Evolutionary conservation across 2,888 invertebrate genomes (phyloP).

Genomic region (Andrena camellia): DNA sequence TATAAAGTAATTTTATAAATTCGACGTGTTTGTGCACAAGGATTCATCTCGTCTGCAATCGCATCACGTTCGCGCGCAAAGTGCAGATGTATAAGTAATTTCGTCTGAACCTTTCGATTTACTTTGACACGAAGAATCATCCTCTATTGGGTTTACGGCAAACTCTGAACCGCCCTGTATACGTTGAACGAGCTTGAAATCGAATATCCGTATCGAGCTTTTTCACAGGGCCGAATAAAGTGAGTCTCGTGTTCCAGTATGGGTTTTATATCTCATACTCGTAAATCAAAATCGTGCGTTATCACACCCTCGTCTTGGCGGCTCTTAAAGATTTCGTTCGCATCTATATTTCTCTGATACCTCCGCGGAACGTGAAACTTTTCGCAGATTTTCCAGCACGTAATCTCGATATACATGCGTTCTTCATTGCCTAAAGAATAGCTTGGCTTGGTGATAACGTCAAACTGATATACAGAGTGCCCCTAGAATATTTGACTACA

Average conservation of each 20-base stretch:
- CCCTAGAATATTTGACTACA: no score
- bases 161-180: neutral
- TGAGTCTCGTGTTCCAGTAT: constrained; percentile 11
- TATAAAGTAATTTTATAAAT: no score
- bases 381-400: neutral
- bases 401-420: neutral
- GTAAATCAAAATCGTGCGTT: constrained; percentile 60
- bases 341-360: constrained; percentile 35
- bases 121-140: neutral
- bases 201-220: constrained; percentile 46
- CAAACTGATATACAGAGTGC: neutral
- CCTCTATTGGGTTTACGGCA: neutral
- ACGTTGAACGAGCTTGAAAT: constrained; percentile 19
- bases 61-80: no score
- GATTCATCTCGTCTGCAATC: no score
- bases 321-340: constrained; percentile 21
- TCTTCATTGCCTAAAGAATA: constrained; percentile 2
- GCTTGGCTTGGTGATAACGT: neutral
- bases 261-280: constrained; percentile 37
- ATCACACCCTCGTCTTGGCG: constrained; percentile 35
- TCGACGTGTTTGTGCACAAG: no score
- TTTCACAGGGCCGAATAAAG: constrained; percentile 43
- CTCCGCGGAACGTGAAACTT: neutral
- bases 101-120: no score
- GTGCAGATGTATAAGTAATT: no score